These are phyloP conservation scores for Mactromeris polynyma DNA, from an alignment of 2,888 invertebrate genomes.

Conservation along the genomic window DNA sequence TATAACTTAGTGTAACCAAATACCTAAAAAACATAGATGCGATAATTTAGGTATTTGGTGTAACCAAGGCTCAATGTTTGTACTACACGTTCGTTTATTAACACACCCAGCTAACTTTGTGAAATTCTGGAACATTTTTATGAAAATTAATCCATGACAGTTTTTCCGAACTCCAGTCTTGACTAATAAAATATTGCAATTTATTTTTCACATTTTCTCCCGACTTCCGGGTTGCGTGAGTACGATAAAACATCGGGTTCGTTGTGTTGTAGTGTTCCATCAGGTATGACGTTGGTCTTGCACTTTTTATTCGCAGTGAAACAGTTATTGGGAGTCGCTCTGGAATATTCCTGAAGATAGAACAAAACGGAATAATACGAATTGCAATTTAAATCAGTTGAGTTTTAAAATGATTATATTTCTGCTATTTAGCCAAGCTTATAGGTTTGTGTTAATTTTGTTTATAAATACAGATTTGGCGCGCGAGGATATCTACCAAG, in stretches of 20 bases:
- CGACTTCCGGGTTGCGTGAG: background rate
- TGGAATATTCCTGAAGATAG: constrained; percentile 18
- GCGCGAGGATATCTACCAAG: too few relatives aligned
- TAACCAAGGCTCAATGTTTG: too few relatives aligned
- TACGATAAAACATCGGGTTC: constrained; percentile 21
- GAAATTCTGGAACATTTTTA: constrained; percentile 17
- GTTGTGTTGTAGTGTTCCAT: background rate
- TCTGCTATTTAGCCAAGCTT: too few relatives aligned
- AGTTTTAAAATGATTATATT: too few relatives aligned
- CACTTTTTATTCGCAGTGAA: background rate
- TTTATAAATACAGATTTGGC: too few relatives aligned
- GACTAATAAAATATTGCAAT: constrained; percentile 22
- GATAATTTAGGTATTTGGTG: too few relatives aligned
- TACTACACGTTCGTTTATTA: too few relatives aligned
- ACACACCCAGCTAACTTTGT: constrained; percentile 27
- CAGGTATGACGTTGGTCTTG: background rate
- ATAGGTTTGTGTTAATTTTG: too few relatives aligned
- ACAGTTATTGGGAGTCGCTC: constrained; percentile 21
- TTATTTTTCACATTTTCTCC: background rate
- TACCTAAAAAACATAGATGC: too few relatives aligned
- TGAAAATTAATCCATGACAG: constrained; percentile 19
- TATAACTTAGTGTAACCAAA: too few relatives aligned
- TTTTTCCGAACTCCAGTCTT: constrained; percentile 30
- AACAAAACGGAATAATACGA: background rate
- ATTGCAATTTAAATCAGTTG: too few relatives aligned